These are phyloP conservation scores for Elegia similella DNA, from an alignment of 2,888 invertebrate genomes.

Conservation along the genomic window DNA sequence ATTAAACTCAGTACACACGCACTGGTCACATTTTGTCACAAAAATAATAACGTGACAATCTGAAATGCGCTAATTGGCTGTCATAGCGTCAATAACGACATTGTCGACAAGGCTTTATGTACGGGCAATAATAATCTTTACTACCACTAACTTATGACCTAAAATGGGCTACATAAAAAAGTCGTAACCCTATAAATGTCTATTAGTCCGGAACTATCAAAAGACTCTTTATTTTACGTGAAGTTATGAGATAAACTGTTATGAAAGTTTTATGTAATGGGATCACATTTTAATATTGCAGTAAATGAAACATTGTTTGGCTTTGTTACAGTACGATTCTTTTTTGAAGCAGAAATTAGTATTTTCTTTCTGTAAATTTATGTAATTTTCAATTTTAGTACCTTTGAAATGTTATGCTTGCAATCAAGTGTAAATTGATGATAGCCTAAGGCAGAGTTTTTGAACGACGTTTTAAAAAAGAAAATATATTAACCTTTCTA, in stretches of 20 bases:
- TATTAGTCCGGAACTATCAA: constrained; percentile 9
- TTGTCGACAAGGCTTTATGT: background rate
- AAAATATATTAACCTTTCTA: too few relatives aligned
- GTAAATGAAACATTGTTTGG: background rate
- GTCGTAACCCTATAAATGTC: constrained; percentile 11
- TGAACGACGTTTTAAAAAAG: too few relatives aligned
- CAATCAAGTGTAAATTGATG: too few relatives aligned
- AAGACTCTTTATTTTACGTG: constrained; percentile 11
- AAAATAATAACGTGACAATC: constrained; percentile 14
- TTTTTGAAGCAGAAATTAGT: too few relatives aligned
- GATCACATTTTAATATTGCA: background rate
- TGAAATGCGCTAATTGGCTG: constrained; percentile 9
- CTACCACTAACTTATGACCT: constrained; percentile 1
- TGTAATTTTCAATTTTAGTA: too few relatives aligned
- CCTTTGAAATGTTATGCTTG: too few relatives aligned
- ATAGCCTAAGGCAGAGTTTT: too few relatives aligned
- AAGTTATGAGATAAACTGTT: constrained; percentile 4
- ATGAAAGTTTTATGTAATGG: constrained; percentile 5
- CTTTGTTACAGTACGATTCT: background rate
- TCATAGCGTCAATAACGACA: constrained; percentile 12
- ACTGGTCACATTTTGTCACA: constrained; percentile 12
- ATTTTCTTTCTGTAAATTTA: too few relatives aligned
- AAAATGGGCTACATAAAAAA: constrained; percentile 8
- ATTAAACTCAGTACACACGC: background rate
- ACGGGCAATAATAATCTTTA: constrained; percentile 12